A percentile compares a stretch with the other conserved stretches of the same genome.
Conservation (phyloP, 1,140 invertebrate species). For the Leptinotarsa undecemlineata region DNA sequence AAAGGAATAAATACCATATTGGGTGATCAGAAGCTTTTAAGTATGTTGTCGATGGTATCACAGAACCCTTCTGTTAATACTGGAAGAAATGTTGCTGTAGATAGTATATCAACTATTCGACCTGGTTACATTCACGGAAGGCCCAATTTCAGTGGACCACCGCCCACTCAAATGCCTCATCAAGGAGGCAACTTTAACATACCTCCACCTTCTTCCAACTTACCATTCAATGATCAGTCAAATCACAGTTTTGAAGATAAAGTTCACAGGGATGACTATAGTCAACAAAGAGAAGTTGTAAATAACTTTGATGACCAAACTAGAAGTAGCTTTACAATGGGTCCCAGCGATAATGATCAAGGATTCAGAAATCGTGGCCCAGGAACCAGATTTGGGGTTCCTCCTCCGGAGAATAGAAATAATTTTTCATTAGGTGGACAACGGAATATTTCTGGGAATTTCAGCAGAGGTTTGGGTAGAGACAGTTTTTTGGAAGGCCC, state of each 20-base stretch:
- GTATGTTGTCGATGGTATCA: constrained; percentile 61
- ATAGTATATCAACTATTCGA: background rate
- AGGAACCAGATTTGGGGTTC: background rate
- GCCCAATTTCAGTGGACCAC: constrained; percentile 18
- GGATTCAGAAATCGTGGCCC: constrained; percentile 22
- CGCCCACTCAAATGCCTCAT: background rate
- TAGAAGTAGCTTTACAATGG: constrained; percentile 46
- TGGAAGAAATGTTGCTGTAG: background rate
- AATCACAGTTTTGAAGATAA: constrained; percentile 38
- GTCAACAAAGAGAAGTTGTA: constrained; percentile 36
- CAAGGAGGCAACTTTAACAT: background rate
- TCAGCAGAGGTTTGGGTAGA: constrained; percentile 12
- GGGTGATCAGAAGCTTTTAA: constrained; percentile 64
- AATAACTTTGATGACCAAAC: constrained; percentile 51
- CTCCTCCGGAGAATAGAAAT: constrained; percentile 12
- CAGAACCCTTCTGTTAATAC: constrained; percentile 41
- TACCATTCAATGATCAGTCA: constrained; percentile 32
- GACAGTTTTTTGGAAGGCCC: background rate
- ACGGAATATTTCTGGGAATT: constrained; percentile 8
- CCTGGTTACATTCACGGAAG: constrained; percentile 2
- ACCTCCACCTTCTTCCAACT: constrained; percentile 14
- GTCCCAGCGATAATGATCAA: constrained; percentile 36
- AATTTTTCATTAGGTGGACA: constrained; percentile 19
- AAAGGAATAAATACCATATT: constrained; percentile 64
- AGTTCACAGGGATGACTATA: constrained; percentile 29